Evolutionary conservation across 2,113 vertebrate species (phyloP).

Genomic region (Hyaena hyaena): DNA sequence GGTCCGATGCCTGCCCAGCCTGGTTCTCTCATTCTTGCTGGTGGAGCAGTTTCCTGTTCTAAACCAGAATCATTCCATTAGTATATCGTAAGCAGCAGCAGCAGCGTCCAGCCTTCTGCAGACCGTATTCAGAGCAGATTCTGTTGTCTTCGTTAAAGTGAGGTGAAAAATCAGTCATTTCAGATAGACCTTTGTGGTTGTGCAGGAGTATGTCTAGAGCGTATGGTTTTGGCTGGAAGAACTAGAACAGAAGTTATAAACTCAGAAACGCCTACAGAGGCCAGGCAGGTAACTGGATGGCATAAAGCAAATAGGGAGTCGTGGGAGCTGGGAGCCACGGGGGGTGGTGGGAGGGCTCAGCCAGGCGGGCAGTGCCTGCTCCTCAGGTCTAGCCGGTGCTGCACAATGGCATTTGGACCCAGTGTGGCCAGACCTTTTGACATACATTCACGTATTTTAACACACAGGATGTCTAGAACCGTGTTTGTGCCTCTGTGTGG

Average conservation of each 20-base stretch:
- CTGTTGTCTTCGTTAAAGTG: background rate
- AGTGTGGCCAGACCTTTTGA: background rate
- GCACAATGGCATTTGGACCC: background rate
- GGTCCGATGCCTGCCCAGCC: background rate
- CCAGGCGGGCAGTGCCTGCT: background rate
- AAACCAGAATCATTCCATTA: background rate
- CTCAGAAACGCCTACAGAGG: background rate
- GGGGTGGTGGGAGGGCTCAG: accelerated
- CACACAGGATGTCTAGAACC: background rate
- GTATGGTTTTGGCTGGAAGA: background rate
- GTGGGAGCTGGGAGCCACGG: background rate
- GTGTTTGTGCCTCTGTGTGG: background rate
- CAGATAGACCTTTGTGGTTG: background rate
- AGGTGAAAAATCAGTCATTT: background rate
- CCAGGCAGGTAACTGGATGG: background rate
- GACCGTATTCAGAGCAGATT: background rate
- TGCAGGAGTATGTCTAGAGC: background rate
- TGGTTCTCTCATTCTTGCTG: background rate
- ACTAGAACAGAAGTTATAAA: background rate
- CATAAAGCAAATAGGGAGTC: too few species aligned
- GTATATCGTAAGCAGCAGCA: background rate
- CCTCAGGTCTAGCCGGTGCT: accelerated
- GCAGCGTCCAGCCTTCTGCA: background rate
- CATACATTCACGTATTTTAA: background rate
- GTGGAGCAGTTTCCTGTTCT: background rate